Evolutionary conservation across 2,113 vertebrate species (phyloP).

Genomic region (Microcebus ravelobensis): DNA sequence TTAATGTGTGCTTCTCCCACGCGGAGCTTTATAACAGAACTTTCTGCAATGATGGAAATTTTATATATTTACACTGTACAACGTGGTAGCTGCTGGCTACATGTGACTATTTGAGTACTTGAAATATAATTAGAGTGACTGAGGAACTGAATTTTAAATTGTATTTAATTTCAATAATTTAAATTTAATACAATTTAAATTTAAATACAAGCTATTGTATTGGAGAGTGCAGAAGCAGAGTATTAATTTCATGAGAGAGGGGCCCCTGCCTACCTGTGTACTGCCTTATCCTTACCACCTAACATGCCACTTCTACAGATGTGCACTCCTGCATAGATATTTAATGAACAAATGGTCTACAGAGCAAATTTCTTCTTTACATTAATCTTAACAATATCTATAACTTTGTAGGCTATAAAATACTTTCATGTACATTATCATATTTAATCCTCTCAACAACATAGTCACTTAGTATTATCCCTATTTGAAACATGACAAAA

Average conservation of each 20-base stretch:
- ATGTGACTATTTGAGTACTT: not conserved
- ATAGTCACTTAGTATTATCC: not conserved
- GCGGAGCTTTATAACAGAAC: not conserved
- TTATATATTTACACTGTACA: not conserved
- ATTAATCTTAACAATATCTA: not conserved
- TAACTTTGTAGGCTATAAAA: not conserved
- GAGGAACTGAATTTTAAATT: not conserved
- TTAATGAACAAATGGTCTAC: not conserved
- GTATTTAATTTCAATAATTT: not conserved
- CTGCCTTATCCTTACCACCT: not conserved
- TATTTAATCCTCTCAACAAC: not conserved
- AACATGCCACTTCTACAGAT: not conserved
- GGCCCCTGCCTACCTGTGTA: not conserved
- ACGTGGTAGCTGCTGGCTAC: not conserved
- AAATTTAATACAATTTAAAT: no score
- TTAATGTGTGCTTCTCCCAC: not conserved
- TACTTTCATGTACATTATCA: not conserved
- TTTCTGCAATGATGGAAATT: not conserved
- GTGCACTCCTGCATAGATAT: not conserved
- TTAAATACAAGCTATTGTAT: not conserved
- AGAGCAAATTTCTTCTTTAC: not conserved
- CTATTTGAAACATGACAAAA: constrained; percentile 20
- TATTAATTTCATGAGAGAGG: not conserved
- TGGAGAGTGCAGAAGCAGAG: not conserved
- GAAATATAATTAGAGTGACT: not conserved